Conservation (phyloP, 2,888 invertebrate genomes). For the Andrena minutula region DNA sequence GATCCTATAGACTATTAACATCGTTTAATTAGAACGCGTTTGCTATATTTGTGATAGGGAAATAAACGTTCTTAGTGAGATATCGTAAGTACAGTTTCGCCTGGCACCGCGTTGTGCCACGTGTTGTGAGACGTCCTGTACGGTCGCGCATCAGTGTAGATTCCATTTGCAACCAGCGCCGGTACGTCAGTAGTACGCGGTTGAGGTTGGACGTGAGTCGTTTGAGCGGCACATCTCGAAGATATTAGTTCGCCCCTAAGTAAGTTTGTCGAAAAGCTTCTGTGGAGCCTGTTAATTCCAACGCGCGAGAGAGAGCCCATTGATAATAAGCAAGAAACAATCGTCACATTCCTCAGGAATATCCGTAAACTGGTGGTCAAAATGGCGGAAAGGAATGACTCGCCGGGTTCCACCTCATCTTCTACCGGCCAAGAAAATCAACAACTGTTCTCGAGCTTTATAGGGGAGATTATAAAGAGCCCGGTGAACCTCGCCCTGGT, state of each 20-base stretch:
- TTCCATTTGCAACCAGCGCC: conserved; percentile 42
- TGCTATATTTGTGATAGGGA: too few relatives aligned
- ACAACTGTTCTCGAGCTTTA: conserved; percentile 82
- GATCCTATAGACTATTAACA: neutral
- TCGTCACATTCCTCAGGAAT: conserved; percentile 43
- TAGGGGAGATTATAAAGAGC: conserved; percentile 89
- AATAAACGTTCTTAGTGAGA: neutral
- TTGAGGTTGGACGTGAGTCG: conserved; percentile 31
- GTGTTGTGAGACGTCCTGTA: conserved; percentile 3
- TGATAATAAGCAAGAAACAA: conserved; percentile 8
- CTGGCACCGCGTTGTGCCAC: neutral
- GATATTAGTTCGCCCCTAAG: conserved; percentile 1
- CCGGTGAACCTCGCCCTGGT: conserved; percentile 91
- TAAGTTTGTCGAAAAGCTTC: neutral
- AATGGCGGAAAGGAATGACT: conserved; percentile 80
- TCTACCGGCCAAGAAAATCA: conserved; percentile 66
- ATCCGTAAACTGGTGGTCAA: conserved; percentile 72
- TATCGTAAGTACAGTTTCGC: neutral
- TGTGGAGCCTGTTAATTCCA: neutral
- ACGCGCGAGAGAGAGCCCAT: neutral
- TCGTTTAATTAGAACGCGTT: neutral
- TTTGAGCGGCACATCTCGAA: conserved; percentile 24
- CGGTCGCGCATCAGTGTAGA: conserved; percentile 43
- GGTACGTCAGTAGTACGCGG: conserved; percentile 47
- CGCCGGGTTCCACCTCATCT: conserved; percentile 73